Evolutionary conservation across 2,888 invertebrate genomes (phyloP).

Genomic region (Marasmarcha lunaedactyla): DNA sequence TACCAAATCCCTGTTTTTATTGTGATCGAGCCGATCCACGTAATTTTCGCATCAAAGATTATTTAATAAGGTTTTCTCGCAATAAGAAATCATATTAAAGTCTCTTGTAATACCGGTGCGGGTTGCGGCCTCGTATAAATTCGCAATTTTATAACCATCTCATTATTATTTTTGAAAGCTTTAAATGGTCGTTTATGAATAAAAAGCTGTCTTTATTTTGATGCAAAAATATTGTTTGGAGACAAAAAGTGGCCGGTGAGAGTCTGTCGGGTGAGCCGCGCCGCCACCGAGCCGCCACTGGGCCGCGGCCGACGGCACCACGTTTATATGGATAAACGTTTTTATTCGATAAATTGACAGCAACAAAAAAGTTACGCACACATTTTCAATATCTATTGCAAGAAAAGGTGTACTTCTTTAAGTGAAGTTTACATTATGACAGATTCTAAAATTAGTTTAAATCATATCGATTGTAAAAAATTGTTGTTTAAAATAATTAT

Average conservation of each 20-base stretch:
- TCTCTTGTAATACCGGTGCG: conserved; percentile 24
- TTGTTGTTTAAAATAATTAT: too few species aligned
- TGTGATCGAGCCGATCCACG: conserved; percentile 38
- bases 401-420: too few species aligned
- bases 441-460: too few species aligned
- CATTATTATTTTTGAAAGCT: conserved; percentile 60
- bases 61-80: conserved; percentile 57
- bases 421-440: too few species aligned
- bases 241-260: conserved; percentile 33
- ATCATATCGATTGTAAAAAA: too few species aligned
- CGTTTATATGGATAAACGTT: neutral
- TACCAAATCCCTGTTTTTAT: conserved; percentile 68
- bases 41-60: conserved; percentile 60
- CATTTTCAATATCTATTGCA: too few species aligned
- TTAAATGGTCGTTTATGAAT: conserved; percentile 53
- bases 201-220: conserved; percentile 55
- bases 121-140: conserved; percentile 47
- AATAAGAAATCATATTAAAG: conserved; percentile 58
- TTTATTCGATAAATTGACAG: too few species aligned
- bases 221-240: conserved; percentile 55
- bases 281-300: conserved; percentile 10
- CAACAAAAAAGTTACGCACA: too few species aligned
- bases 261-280: conserved; percentile 12
- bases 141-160: conserved; percentile 58
- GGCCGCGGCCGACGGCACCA: neutral